Base-by-base conservation (phyloP, 2,113 vertebrate genomes). In the Forbesichthys agassizii region DNA sequence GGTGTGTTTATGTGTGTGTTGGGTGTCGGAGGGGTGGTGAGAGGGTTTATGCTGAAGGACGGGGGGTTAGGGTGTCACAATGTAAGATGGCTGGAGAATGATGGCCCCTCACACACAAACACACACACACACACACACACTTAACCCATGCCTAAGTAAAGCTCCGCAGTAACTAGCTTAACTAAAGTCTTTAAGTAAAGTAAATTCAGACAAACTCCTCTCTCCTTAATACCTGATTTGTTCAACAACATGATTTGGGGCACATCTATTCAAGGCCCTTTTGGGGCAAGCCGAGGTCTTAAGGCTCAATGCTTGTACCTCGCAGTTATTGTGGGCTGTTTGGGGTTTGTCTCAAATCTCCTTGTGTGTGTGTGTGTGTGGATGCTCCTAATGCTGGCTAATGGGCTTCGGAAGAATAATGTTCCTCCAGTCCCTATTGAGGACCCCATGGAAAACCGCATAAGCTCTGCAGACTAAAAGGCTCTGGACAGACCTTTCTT, bases 241-340 rank as follows among this genome's bases (percentile, higher is more conserved):
- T 98, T 98, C 96, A 96, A 98, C 97, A 98, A 98, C 96, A 95
- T 97, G 97, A 98, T 98, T 98, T 98, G 94, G 95, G 94, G 93
- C 92, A 91, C 94, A 93, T 96, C 96, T 96, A 99, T 99, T 99
- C 96, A 93, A 84, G 89, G 78, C 84, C 85, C 86, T 93, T 92
- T 92, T 89, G 87, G 91, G 89, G 89, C 90, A 88, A 96, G 96
- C 95, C 91, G 95, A 95, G 97, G 96, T 96, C 95, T 95, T 96
- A 96, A 96, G 96, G 95, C 96, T 97, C 95, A 95, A 96, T 95
- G 95, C 96, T 95, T 98, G 96, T 91, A 98, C 95, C 95, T 96
- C 94, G 95, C 92, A 93, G 96, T 96, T 98, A 96, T 97, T 98
- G 94, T 96, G 92, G 94, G 94, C 96, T 96, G 95, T 95, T 99